Evolutionary conservation across 30 jellyfish, hydroid and myxozoan species (phyloP).

Genomic region (Clytia hemisphaerica): DNA sequence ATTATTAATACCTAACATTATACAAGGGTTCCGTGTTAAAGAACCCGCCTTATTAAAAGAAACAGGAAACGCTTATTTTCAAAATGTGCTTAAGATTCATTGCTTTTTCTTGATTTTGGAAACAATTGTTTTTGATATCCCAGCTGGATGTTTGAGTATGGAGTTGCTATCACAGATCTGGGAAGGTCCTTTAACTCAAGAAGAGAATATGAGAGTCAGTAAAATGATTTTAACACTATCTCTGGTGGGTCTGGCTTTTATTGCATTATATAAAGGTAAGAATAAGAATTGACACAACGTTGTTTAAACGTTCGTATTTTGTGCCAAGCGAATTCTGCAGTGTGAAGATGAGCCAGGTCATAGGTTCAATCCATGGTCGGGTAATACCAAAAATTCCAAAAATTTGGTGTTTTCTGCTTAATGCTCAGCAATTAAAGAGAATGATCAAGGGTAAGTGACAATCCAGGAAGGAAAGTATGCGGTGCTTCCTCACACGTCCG

Average conservation of each 20-base stretch:
- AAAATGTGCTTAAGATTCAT: slow-evolving; percentile 68
- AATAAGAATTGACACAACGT: no score
- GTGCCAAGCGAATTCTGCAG: no score
- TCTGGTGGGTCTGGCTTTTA: slow-evolving; percentile 73
- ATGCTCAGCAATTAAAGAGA: no score
- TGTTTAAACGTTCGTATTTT: no score
- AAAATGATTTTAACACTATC: slow-evolving; percentile 44
- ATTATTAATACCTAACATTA: slow-evolving; percentile 60
- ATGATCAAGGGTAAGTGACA: no score
- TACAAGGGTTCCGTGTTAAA: slow-evolving; percentile 51
- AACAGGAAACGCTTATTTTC: slow-evolving; percentile 45
- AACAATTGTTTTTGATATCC: slow-evolving; percentile 73
- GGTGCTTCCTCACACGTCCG: no score
- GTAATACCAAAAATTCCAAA: no score
- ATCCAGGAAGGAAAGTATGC: no score
- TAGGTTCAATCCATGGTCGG: no score
- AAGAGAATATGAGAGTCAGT: slow-evolving; percentile 48
- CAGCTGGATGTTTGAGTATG: slow-evolving; percentile 77
- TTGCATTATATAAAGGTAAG: slow-evolving; percentile 83
- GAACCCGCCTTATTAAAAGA: slow-evolving; percentile 69
- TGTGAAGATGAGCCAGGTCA: no score
- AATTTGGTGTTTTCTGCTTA: no score
- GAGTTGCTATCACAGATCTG: slow-evolving; percentile 80
- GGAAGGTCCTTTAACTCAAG: slow-evolving; percentile 69
- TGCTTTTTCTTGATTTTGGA: slow-evolving; percentile 56